These are phyloP conservation scores for Pluvianellus socialis DNA, from an alignment of 2,113 vertebrate species.

Conservation along the genomic window DNA sequence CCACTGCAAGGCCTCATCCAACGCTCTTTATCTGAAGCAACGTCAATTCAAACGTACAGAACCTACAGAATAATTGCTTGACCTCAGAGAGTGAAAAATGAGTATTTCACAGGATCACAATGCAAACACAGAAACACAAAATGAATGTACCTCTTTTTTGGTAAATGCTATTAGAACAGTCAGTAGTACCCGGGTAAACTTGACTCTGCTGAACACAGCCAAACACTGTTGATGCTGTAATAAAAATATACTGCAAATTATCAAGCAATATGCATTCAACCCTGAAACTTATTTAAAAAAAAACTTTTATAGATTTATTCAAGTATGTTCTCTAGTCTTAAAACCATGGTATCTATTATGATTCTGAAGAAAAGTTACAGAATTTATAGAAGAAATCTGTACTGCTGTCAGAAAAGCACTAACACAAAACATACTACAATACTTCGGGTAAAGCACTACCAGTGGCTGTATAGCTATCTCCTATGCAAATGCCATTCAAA, in stretches of 20 bases:
- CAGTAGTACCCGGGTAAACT: constrained; percentile 89
- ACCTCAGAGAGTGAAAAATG: background rate
- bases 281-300: background rate
- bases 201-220: constrained; percentile 93
- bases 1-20: background rate
- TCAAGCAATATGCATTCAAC: background rate
- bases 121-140: background rate
- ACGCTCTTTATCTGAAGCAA: background rate
- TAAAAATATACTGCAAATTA: constrained; percentile 22
- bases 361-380: background rate
- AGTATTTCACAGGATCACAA: background rate
- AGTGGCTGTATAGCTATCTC: background rate
- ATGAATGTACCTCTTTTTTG: constrained; percentile 87
- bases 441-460: background rate
- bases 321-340: background rate
- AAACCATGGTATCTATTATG: background rate
- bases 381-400: background rate
- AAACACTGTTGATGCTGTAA: constrained; percentile 90
- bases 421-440: background rate
- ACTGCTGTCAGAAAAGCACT: background rate
- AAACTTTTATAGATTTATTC: background rate
- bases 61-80: background rate
- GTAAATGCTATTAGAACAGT: constrained; percentile 93
- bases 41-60: background rate
- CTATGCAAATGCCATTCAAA: background rate